These are phyloP conservation scores for Hyalella azteca DNA, from an alignment of 2,888 invertebrate species.

Conservation along the genomic window DNA sequence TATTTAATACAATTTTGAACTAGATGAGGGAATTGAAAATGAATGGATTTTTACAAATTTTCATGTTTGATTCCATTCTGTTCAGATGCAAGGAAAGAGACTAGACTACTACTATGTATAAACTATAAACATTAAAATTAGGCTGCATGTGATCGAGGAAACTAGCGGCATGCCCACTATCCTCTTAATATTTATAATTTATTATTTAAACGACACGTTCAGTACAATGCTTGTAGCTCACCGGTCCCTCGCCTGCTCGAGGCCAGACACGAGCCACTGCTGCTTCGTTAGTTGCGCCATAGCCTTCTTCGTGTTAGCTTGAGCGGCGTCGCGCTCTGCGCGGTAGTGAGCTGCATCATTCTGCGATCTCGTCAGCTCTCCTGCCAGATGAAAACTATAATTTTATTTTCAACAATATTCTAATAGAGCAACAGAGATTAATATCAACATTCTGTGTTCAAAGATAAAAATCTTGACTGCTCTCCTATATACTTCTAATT, in stretches of 20 bases:
- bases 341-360: background rate
- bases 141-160: no score
- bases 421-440: background rate
- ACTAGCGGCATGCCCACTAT: no score
- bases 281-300: background rate
- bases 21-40: no score
- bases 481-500: background rate
- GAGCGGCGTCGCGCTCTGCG: background rate
- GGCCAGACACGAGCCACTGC: constrained; percentile 15
- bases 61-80: no score
- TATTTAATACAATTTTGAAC: no score
- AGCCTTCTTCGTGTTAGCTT: background rate
- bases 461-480: background rate
- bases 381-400: background rate
- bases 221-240: no score
- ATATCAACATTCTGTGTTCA: background rate
- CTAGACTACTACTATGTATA: no score
- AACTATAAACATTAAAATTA: no score
- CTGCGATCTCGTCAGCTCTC: background rate
- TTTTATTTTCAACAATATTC: background rate
- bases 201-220: no score
- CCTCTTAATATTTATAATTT: no score
- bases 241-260: constrained; percentile 9
- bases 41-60: no score
- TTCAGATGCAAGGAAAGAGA: no score